Conservation (phyloP, 2,113 vertebrate genomes). For the Ammodytes marinus region DNA sequence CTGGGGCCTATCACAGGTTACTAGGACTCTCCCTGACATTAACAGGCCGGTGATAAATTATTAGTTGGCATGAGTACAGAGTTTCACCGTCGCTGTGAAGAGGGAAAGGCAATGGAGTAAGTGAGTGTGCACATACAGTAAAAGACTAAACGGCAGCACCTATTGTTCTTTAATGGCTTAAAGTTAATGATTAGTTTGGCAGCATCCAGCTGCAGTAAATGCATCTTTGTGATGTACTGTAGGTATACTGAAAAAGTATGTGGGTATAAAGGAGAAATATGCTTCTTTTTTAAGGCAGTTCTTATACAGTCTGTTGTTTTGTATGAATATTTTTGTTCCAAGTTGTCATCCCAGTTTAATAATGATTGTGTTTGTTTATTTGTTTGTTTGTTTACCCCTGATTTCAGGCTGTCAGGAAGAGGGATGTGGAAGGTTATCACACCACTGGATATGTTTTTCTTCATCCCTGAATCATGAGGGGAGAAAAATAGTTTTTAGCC, state of each 20-base stretch:
- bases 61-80: slow-evolving; percentile 16
- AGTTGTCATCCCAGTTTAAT: not conserved
- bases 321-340: not conserved
- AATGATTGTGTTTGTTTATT: too few species aligned
- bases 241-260: not conserved
- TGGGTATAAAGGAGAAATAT: not conserved
- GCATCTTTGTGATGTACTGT: not conserved
- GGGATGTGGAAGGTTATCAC: slow-evolving; percentile 51
- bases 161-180: not conserved
- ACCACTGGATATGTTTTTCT: slow-evolving; percentile 28
- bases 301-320: not conserved
- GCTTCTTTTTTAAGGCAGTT: not conserved
- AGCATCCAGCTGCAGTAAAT: not conserved
- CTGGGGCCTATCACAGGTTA: too few species aligned
- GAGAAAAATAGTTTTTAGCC: not conserved
- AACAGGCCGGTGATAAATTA: slow-evolving; percentile 38
- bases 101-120: not conserved
- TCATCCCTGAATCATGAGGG: slow-evolving; percentile 49
- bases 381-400: slow-evolving; percentile 34
- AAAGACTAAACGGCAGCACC: too few species aligned
- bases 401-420: slow-evolving; percentile 1
- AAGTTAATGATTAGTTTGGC: not conserved
- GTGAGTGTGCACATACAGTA: too few species aligned
- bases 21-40: not conserved
- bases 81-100: not conserved